Evolutionary conservation across 1,140 invertebrate species (phyloP), one percentile per base, ranked within the genome.

Genomic region (Aculops lycopersici): DNA sequence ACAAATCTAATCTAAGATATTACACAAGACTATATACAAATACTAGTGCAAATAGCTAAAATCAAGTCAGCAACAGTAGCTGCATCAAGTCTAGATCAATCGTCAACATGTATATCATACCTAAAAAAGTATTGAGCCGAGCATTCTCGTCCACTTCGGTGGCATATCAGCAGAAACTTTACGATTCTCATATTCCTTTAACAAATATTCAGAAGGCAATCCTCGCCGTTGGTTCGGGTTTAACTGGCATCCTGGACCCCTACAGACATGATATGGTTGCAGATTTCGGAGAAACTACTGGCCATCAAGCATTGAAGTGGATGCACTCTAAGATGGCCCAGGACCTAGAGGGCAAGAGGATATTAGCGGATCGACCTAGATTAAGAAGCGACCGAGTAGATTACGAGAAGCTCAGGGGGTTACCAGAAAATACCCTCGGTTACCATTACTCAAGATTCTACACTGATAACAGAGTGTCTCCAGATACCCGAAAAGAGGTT

Each of bases 201-300:
- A 69, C 66, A 37, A 16, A 52, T 4, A 63, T 86, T 44, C 83
- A 90, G 57, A 71, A 66, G 53, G 50, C 60, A 1, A 44, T 83
- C 8, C 60, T 94, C 5, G 62, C 72, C 4, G 54, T 69, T 1
- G 83, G 83, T 3, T 80, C 81, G 20, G 47, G 51, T 5, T 31
- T 50, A 1, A 38, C 44, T 2, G 51, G 53, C 15, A 35, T 58
- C 14, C 37, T 46, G 20, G 48, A 57, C 47, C 53, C 53, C 19
- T 50, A 45, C 36, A 44, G 52, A 46, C 53, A 51, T 47, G 57
- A 94, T 55, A 81, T 88, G 78, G 78, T 94, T 49, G 78, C 80
- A 24, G 74, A 77, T 47, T 62, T 90, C 41, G 81, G 80, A 3
- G 84, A 92, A 61, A 74, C 76, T 0, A 80, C 78, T 2, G 79